These are phyloP conservation scores for Chloropsis cyanopogon DNA, from an alignment of 2,113 vertebrate genomes.

Conservation along the genomic window DNA sequence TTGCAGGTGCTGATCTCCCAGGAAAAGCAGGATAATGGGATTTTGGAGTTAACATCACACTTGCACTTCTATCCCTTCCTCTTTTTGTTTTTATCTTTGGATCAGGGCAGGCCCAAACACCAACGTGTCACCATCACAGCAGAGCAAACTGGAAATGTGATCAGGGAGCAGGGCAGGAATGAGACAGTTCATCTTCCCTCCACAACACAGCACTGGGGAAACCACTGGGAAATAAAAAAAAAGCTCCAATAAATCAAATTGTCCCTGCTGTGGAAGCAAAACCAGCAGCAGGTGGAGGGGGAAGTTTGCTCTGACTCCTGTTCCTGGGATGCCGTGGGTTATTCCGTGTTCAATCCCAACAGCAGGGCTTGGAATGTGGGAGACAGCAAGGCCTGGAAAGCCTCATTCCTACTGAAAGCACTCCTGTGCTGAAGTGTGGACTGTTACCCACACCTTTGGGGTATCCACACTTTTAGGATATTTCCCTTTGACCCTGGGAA, in stretches of 20 bases:
- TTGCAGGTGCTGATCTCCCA: fast-evolving
- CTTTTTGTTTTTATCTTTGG: neutral
- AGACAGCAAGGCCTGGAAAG: neutral
- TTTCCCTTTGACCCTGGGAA: neutral
- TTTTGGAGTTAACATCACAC: neutral
- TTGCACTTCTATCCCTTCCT: neutral
- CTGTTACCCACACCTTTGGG: neutral
- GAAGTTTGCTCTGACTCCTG: neutral
- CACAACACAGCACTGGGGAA: neutral
- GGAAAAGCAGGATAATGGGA: neutral
- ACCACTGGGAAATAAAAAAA: slow-evolving; percentile 26
- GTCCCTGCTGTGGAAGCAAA: neutral
- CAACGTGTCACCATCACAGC: neutral
- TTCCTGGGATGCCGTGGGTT: fast-evolving
- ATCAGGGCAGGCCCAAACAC: neutral
- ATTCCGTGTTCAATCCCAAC: fast-evolving
- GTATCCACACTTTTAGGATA: neutral
- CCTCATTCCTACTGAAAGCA: fast-evolving
- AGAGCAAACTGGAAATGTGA: neutral
- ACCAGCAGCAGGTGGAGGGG: neutral
- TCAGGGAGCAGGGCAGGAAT: slow-evolving; percentile 13
- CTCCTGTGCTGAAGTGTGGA: neutral
- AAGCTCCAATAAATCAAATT: slow-evolving; percentile 9
- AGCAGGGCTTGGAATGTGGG: neutral
- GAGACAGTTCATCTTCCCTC: neutral